A percentile compares a stretch with the other conserved stretches of the same genome.
These are phyloP conservation scores for Solea solea DNA, from an alignment of 2,113 vertebrate species.

Conservation along the genomic window DNA sequence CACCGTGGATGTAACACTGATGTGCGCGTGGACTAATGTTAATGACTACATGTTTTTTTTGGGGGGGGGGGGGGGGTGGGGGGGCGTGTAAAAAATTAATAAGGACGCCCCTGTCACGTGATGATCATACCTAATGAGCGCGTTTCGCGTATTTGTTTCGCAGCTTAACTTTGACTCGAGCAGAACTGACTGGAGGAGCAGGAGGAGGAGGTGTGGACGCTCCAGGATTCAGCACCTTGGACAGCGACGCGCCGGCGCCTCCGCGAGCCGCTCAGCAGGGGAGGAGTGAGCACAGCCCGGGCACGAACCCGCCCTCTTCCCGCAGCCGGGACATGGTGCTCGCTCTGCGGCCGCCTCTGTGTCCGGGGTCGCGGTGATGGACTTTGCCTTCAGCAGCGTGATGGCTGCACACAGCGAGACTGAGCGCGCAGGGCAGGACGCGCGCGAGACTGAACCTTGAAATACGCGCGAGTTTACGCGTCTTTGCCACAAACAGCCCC, in stretches of 20 bases:
- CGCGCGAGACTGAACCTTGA: slow-evolving; percentile 46
- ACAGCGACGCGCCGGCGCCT: slow-evolving; percentile 58
- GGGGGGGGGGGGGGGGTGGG: too few species aligned
- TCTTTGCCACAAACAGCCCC: slow-evolving; percentile 14
- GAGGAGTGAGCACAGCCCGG: slow-evolving; percentile 23
- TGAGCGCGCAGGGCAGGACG: slow-evolving; percentile 54
- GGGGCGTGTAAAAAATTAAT: slow-evolving; percentile 5
- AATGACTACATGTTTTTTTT: too few species aligned
- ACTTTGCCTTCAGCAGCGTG: slow-evolving; percentile 50
- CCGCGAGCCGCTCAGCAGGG: background rate
- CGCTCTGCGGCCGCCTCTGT: slow-evolving; percentile 1
- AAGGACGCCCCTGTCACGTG: slow-evolving; percentile 53
- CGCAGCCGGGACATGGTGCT: background rate
- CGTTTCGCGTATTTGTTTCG: slow-evolving; percentile 36
- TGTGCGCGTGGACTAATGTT: too few species aligned
- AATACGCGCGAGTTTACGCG: slow-evolving; percentile 18
- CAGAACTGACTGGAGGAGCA: slow-evolving; percentile 14
- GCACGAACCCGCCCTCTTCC: background rate
- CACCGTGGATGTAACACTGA: too few species aligned
- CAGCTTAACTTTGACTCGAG: slow-evolving; percentile 59
- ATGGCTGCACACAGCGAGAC: slow-evolving; percentile 48
- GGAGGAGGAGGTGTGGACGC: background rate
- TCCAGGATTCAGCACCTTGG: slow-evolving; percentile 61
- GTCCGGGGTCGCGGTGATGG: slow-evolving; percentile 14
- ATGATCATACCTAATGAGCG: slow-evolving; percentile 51